Base-by-base conservation (phyloP, 1,140 invertebrate genomes). In the Hesperophylax magnus region DNA sequence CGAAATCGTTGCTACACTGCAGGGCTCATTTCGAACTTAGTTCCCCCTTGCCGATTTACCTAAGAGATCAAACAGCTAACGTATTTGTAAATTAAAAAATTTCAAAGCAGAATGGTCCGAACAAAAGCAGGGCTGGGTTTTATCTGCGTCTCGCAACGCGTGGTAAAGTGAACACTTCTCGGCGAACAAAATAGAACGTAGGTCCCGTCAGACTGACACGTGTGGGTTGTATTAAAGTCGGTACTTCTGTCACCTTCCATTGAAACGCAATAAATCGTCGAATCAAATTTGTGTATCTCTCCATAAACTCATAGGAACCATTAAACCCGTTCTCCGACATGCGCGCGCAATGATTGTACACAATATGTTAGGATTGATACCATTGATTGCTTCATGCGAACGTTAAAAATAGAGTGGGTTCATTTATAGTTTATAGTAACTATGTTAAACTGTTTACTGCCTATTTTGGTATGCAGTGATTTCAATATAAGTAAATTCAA, bases 341-440 rank as follows among this genome's bases (percentile, higher is more conserved):
- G 67, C 4, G 63, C 63, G 63, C 14, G 18, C 67, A 2, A 22
- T 18, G 67, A 71, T 20, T 71, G 67, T n/a, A 53, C 31, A 71
- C 31, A 47, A 47, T 47, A 47, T 27, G 7, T 18, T 71, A 47
- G 34, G 39, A 71, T 47, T 71, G 39, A 71, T 71, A 34, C n/a
- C n/a, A 47, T 22, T 71, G 67, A 71, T 71, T 47, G 34, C 67
- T 71, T 52, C 47, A 71, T 71, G 67, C 18, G 34, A 53, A 22
- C 67, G 39, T 18, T 53, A 71, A 52, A 47, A 20, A 22, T n/a
- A 71, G 61, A 65, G 61, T 65, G 61, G 61, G 24, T 65, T 20
- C 24, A 31, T 24, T 31, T 65, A 31, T 65, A 47, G 6, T 47
- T 47, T 11, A 14, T 27, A 27, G 27, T 27, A 27, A 27, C 27